These are phyloP conservation scores for Gymnothorax reevesii DNA, from an alignment of 2,797 vertebrate genomes.

Conservation along the genomic window DNA sequence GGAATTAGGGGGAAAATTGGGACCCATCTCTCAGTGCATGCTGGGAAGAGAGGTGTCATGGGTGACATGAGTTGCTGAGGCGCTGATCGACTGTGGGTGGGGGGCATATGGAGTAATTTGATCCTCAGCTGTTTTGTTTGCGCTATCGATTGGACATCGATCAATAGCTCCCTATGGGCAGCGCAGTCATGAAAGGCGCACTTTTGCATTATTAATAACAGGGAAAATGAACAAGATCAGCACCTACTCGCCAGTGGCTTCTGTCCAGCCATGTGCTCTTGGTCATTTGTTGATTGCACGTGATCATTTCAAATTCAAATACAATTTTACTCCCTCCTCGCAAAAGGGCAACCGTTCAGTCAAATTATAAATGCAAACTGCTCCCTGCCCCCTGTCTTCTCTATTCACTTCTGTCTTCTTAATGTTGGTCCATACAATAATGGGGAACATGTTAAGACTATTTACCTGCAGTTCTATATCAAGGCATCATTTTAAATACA, in stretches of 20 bases:
- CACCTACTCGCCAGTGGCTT: neutral
- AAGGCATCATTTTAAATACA: neutral
- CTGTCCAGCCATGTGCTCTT: neutral
- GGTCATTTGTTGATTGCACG: constrained; percentile 11
- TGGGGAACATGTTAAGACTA: neutral
- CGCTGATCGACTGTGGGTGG: neutral
- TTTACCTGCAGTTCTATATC: neutral
- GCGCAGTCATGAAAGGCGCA: neutral
- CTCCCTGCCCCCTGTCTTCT: neutral
- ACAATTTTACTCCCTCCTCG: neutral
- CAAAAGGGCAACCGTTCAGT: neutral
- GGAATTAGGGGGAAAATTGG: too few species aligned
- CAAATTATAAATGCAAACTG: neutral
- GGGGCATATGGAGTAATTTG: neutral
- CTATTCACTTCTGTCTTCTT: constrained; percentile 7
- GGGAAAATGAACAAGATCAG: neutral
- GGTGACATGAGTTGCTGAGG: neutral
- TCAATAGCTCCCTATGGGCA: neutral
- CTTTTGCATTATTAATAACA: constrained; percentile 14
- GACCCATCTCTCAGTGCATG: neutral
- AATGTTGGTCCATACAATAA: neutral
- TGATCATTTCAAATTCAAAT: constrained; percentile 15
- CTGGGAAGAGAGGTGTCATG: neutral
- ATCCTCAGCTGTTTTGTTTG: neutral
- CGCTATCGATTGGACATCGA: neutral